Evolutionary conservation across 2,797 vertebrate genomes (phyloP).

Genomic region (Pachyuromys duprasi): DNA sequence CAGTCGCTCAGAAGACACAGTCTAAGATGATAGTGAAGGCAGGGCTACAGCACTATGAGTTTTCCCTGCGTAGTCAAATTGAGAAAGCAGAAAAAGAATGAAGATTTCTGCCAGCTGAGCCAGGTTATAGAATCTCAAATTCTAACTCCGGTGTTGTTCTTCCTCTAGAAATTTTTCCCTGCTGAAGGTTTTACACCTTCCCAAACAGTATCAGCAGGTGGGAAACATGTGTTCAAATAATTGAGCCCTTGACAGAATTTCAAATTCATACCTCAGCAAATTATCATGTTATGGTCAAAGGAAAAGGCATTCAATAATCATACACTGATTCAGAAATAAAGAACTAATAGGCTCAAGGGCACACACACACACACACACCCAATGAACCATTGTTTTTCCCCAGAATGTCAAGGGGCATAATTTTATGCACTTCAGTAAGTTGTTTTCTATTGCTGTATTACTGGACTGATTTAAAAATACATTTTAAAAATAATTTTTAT

Average conservation of each 20-base stretch:
- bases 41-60: not conserved
- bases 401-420: not conserved
- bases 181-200: not conserved
- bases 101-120: accelerated
- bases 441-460: not conserved
- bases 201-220: not conserved
- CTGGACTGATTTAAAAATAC: no score
- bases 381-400: not conserved
- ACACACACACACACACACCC: no score
- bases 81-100: not conserved
- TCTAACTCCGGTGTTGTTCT: not conserved
- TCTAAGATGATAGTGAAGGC: not conserved
- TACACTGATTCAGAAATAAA: not conserved
- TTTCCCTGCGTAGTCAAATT: not conserved
- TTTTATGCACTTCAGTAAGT: not conserved
- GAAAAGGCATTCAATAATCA: not conserved
- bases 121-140: not conserved
- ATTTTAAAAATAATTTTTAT: not conserved
- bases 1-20: not conserved
- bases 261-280: not conserved
- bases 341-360: not conserved
- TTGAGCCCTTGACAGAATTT: not conserved
- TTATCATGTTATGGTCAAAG: not conserved
- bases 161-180: not conserved
- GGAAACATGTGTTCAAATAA: not conserved